These are phyloP conservation scores for Cryptotermes secundus DNA, from an alignment of 1,140 invertebrate genomes.

Conservation along the genomic window DNA sequence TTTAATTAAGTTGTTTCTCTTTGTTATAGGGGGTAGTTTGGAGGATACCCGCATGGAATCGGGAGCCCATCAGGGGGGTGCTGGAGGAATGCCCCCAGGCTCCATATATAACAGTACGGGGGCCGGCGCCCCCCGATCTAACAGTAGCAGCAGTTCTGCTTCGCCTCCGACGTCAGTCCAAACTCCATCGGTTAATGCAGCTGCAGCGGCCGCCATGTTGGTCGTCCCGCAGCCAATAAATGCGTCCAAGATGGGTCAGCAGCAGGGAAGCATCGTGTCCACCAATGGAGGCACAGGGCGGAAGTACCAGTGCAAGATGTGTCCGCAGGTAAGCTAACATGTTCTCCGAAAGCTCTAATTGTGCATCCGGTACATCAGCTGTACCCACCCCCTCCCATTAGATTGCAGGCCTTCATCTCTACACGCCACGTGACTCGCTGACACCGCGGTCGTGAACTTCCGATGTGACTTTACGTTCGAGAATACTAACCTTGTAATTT, in stretches of 20 bases:
- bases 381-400: no score
- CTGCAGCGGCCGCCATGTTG: constrained; percentile 62
- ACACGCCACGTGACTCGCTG: no score
- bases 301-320: constrained; percentile 98
- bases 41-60: constrained; percentile 22
- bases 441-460: no score
- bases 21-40: constrained; percentile 24
- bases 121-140: constrained; percentile 18
- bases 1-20: background rate
- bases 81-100: constrained; percentile 14
- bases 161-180: constrained; percentile 24
- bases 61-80: background rate
- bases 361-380: no score
- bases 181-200: constrained; percentile 51
- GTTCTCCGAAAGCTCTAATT: no score
- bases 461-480: no score
- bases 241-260: constrained; percentile 65
- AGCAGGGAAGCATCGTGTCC: constrained; percentile 53
- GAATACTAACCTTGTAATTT: no score
- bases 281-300: constrained; percentile 55
- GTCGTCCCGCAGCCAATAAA: constrained; percentile 91
- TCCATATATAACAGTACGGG: background rate
- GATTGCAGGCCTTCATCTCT: no score
- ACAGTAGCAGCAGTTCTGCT: constrained; percentile 24
- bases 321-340: constrained; percentile 82